These are phyloP conservation scores for Hypotaenidia philippensis DNA, from an alignment of 2,797 vertebrate species.

Conservation along the genomic window DNA sequence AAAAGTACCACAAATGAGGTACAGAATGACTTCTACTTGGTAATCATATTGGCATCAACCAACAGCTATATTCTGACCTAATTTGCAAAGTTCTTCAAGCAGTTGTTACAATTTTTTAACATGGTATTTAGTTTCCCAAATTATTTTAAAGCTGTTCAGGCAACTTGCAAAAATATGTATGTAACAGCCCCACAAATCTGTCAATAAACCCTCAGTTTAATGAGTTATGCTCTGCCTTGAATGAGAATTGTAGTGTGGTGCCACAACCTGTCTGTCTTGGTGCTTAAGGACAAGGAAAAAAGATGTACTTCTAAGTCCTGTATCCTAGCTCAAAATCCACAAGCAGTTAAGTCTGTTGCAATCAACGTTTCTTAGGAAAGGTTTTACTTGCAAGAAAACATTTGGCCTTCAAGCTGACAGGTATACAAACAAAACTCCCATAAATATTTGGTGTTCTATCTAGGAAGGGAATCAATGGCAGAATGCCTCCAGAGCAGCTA, in stretches of 20 bases:
- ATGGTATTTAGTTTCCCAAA: not conserved
- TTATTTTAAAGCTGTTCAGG: not conserved
- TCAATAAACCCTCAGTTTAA: not conserved
- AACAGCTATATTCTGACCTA: not conserved
- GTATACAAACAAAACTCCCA: slow-evolving; percentile 4
- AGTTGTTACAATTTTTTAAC: not conserved
- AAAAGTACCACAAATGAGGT: not conserved
- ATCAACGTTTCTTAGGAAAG: not conserved
- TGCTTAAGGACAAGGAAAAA: not conserved
- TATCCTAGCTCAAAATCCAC: not conserved
- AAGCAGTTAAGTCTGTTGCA: not conserved
- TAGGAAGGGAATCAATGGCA: not conserved
- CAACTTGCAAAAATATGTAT: not conserved
- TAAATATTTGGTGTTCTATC: slow-evolving; percentile 21
- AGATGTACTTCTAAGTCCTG: not conserved
- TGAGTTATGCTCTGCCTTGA: not conserved
- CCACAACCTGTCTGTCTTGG: no score
- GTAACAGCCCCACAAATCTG: not conserved
- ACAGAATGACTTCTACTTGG: not conserved
- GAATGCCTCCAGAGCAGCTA: not conserved
- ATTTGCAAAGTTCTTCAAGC: not conserved
- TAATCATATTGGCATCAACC: not conserved
- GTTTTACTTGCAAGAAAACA: slow-evolving; percentile 7
- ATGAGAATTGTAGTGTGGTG: not conserved
- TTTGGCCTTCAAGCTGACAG: not conserved